Conservation (phyloP, 2,888 invertebrate genomes). For the Ophraella communa region DNA sequence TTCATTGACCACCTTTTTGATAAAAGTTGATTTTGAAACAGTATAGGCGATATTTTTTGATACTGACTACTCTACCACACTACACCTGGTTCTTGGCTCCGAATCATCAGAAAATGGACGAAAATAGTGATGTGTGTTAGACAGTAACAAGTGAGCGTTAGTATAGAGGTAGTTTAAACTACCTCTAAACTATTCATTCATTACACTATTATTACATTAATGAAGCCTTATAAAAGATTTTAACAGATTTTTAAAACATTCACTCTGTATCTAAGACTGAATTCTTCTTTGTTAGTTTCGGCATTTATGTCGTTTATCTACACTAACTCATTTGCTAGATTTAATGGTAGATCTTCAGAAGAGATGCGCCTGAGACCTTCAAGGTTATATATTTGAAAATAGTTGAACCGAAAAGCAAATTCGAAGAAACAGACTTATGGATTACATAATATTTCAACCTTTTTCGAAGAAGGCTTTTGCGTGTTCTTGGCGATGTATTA, state of each 20-base stretch:
- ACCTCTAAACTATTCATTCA: no score
- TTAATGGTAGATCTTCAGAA: background rate
- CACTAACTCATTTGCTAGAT: background rate
- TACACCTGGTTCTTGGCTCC: no score
- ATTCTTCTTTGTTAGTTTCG: background rate
- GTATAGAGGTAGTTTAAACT: no score
- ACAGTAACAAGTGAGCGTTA: no score
- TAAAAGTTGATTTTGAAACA: no score
- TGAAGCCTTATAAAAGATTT: slow-evolving; percentile 29
- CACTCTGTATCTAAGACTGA: background rate
- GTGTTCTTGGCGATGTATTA: background rate
- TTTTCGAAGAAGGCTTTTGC: background rate
- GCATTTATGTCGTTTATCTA: background rate
- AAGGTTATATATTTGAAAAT: background rate
- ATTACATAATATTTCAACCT: slow-evolving; percentile 5
- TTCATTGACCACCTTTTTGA: no score
- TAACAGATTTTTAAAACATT: background rate
- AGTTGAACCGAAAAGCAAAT: background rate
- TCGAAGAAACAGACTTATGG: background rate
- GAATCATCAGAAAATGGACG: no score
- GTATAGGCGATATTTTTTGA: no score
- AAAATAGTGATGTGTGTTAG: no score
- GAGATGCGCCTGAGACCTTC: background rate
- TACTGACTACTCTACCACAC: no score
- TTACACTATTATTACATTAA: slow-evolving; percentile 31